Evolutionary conservation across 37 sponge, comb jelly and placozoan species (phyloP), one percentile per base, ranked within the genome.

Genomic region (Haliclona indistincta): DNA sequence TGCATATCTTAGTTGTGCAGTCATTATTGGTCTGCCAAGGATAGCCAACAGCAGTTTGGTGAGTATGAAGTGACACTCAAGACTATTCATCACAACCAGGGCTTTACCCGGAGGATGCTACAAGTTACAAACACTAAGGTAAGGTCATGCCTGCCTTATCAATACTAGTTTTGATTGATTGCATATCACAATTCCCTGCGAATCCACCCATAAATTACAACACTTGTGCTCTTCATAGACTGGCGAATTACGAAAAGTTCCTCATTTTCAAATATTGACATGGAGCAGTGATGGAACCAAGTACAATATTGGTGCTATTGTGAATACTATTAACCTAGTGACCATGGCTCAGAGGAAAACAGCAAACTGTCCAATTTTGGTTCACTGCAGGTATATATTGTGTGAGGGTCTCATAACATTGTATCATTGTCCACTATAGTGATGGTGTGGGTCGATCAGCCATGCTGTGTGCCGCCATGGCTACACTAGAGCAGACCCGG

Each of bases 11-110:
- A 73, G 74, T 56, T 74, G 1, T 85, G 85, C 64, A 29, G 64
- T 40, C 67, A 64, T 54, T 85, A 85, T 41, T 85, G 85, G 85
- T 65, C 79, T 2, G 30, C 44, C 1, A 43, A 36, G 20, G 10
- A 40, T 17, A 76, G 76, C 28, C 11, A 8, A 25, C 6, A 25
- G 11, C 26, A 58, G 28, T 58, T 58, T 58, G 60, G 60, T 58
- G 60, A 58, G 28, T 58, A n/a, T n/a, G 25, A 6, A 58, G 25
- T 58, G 25, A n/a, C 60, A 58, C 26, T 58, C 23, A 58, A 20
- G 25, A 26, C 11, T 20, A 26, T n/a, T 7, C n/a, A 26, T 20
- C 6, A 6, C 7, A 20, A 58, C n/a, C 26, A 58, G 28, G 13
- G 23, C 26, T 58, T 58, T 20, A n/a, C 60, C n/a, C 13, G 28